Evolutionary conservation across 2,113 vertebrate genomes (phyloP).

Genomic region (Geococcyx californianus): DNA sequence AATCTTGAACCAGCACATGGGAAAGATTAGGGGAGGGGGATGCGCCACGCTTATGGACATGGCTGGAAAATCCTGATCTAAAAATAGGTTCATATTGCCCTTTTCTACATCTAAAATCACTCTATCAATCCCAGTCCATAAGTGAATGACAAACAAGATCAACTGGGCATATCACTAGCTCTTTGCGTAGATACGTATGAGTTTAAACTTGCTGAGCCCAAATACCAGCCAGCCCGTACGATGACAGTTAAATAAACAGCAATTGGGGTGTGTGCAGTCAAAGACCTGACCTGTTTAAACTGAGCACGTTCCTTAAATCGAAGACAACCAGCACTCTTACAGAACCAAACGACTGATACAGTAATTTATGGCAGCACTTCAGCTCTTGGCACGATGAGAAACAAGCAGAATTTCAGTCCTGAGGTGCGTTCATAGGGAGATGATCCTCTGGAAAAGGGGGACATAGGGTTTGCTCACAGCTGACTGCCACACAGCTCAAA

Average conservation of each 20-base stretch:
- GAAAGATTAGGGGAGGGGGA: neutral
- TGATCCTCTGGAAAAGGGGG: neutral
- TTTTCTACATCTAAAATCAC: neutral
- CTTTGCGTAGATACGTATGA: neutral
- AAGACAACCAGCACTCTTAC: neutral
- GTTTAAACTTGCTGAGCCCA: neutral
- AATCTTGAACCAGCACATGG: neutral
- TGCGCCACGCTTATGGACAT: neutral
- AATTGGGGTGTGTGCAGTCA: neutral
- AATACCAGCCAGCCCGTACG: neutral
- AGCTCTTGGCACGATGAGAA: neutral
- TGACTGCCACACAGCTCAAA: rapidly evolving
- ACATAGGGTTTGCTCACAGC: rapidly evolving
- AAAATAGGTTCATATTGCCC: neutral
- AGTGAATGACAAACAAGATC: neutral
- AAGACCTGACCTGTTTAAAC: neutral
- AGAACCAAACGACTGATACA: neutral
- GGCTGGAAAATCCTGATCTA: neutral
- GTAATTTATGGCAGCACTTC: neutral
- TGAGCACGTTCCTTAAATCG: neutral
- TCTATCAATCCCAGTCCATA: neutral
- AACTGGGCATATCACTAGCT: neutral
- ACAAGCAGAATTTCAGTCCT: neutral
- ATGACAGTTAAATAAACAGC: neutral
- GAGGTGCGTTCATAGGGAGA: neutral